Evolutionary conservation across 2,888 invertebrate species (phyloP), one percentile per base, ranked within the genome.

Genomic region (Drosophila neoperkinsi): DNA sequence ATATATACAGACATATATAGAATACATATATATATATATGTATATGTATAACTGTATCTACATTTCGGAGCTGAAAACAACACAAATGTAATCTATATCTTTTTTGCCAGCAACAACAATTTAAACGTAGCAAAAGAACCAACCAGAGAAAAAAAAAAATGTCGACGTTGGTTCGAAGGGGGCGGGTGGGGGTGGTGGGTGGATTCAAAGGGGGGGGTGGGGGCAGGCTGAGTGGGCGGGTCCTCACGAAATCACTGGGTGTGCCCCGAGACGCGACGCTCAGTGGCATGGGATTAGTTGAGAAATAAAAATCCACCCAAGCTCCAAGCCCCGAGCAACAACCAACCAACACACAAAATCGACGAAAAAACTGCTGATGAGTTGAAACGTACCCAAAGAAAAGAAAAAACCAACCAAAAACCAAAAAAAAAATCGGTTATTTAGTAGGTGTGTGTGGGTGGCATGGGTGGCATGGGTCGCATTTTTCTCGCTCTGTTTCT

Each of bases 21-120:
- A 46, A 46, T 21, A 46, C 16, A 65, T 49, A 61, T 36, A 63
- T 31, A 49, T 21, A 60, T 25, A 25, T 25, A 41, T 62, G 36
- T 64, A n/a, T 56, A 33, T 50, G 51, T 57, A 41, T 51, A 66
- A 66, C 59, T 64, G 36, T 77, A 74, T 67, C 56, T 63, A 70
- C 64, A 67, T 65, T 83, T 77, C 63, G 66, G 38, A 71, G 71
- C 79, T 77, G 80, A 80, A 83, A 85, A 81, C 80, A 82, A 81
- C 74, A 82, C 76, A 81, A 80, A 76, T 85, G 89, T 85, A 85
- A 85, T 85, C 89, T 89, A 89, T 87, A 85, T 85, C 87, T 86
- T 73, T 66, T 66, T 68, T 55, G 71, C 71, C 71, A 61, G 61
- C 74, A 82, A 67, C 63, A 70, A 71, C 61, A 76, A 56, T 74